Evolutionary conservation across 2,113 vertebrate genomes (phyloP), one percentile per base, ranked within the genome.

Genomic region (Cepphus grylle): DNA sequence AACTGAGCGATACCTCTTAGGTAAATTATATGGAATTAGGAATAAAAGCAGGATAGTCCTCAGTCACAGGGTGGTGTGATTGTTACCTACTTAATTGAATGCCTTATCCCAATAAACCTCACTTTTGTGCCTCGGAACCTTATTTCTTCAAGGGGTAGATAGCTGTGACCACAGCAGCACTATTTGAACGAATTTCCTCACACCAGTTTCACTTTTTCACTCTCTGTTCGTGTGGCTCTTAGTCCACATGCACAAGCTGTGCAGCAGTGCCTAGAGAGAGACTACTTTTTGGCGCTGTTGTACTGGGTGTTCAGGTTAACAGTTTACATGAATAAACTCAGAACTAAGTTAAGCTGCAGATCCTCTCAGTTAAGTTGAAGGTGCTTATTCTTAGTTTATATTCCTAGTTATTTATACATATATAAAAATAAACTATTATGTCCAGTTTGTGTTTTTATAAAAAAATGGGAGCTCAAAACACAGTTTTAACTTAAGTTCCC

Each of bases 101-200:
- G 21, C 32, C 38, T 23, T 59, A 34, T 56, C 7, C 42, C 21
- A 23, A 5, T 49, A 76, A 66, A 40, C 4, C 18, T 56, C 29
- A 56, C 27, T 85, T 74, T 74, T 40, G 27, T 66, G 61, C 50
- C 50, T 88, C 2, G 1, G 22, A 70, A 61, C 11, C 74, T 38
- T 52, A 38, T 19, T 79, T 23, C 15, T 34, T 62, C 56, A 79
- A 45, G 40, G 40, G 9, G 27, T 61, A 23, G 34, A 12, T 34
- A 45, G 26, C 2, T 56, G n/a, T 56, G 71, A 65, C n/a, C 1
- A 0, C 2, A 4, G 27, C 56, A 70, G 53, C 25, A 40, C 15
- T 12, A 23, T 63, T 62, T 71, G 47, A 55, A 45, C 13, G 30
- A 11, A 43, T 86, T 61, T 69, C 21, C 13, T 14, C 32, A 21